Evolutionary conservation across 2,113 vertebrate genomes (phyloP), one percentile per base, ranked within the genome.

Genomic region (Saimiri boliviensis): DNA sequence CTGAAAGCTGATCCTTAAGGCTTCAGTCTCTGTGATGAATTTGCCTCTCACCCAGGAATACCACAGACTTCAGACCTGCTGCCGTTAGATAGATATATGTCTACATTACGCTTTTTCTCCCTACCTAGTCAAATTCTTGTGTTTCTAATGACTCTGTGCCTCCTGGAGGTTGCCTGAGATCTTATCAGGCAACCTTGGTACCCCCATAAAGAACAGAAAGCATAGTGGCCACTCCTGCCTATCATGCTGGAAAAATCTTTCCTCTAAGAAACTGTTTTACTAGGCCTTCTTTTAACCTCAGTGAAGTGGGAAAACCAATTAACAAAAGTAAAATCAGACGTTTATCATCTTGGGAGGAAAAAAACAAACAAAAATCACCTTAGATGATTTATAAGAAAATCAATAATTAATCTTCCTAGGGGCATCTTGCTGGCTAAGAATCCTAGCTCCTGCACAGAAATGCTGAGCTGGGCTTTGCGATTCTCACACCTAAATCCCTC

Each of bases 341-440:
- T 95, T 96, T 87, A 82, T 96, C 93, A 97, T 95, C 47, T 45
- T 86, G 52, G 86, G 84, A 96, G 37, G 66, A 68, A 96, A 97
- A 96, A 97, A 96, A 80, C 52, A 96, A 94, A 87, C 77, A 95
- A 96, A 90, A 70, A 90, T 74, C 76, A 94, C 49, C 83, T 93
- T 49, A 81, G 84, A 37, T 97, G 96, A 97, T 97, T 95, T 97
- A 95, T 98, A 94, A 74, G 91, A 96, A 98, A 97, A 97, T 97
- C 96, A 97, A 95, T 96, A 97, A 95, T 96, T 97, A 97, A 96
- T 93, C 93, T 97, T 97, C 88, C 37, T 74, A 45, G 40, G 85
- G 77, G 60, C 13, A 19, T 93, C 77, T 94, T 89, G 42, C 54
- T 91, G 73, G 90, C 54, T 95, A 89, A 88, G 90, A 96, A 86